These are phyloP conservation scores for Apotomis turbidana DNA, from an alignment of 2,888 invertebrate species.

Conservation along the genomic window DNA sequence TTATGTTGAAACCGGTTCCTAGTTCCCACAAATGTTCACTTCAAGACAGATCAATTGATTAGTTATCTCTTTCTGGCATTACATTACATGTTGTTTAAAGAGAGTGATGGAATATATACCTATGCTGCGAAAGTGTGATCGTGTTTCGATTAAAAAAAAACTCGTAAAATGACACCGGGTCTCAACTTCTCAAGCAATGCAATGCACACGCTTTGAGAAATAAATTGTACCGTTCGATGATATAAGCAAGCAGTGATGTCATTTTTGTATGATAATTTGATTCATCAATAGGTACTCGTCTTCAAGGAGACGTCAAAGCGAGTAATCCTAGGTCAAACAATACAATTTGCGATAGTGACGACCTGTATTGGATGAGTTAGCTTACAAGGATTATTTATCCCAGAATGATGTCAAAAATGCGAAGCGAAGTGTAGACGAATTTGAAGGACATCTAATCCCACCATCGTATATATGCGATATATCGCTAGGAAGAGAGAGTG, in stretches of 20 bases:
- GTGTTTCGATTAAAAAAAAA: conserved; percentile 55
- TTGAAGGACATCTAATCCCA: too few relatives aligned
- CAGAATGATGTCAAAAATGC: too few relatives aligned
- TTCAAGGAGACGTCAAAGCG: conserved; percentile 14
- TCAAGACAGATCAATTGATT: conserved; percentile 47
- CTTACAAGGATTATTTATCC: neutral
- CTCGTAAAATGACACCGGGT: conserved; percentile 27
- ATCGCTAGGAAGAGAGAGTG: too few relatives aligned
- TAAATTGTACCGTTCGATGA: conserved; percentile 18
- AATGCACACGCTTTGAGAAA: neutral
- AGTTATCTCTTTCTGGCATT: conserved; percentile 54
- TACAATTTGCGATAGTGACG: neutral
- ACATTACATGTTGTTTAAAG: conserved; percentile 45
- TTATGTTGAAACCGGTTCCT: conserved; percentile 51
- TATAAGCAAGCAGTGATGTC: conserved; percentile 34
- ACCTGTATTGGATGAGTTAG: neutral
- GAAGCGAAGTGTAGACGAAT: too few relatives aligned
- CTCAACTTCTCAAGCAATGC: conserved; percentile 8
- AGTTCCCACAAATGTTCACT: conserved; percentile 59
- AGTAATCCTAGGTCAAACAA: neutral
- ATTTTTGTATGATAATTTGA: conserved; percentile 12
- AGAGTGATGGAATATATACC: conserved; percentile 52
- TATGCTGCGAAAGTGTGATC: conserved; percentile 47
- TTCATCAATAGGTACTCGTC: conserved; percentile 1
- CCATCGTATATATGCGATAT: too few relatives aligned